A percentile compares a stretch with the other conserved stretches of the same genome.
phyloP scores from a whole-genome alignment of 2,797 vertebrate species.

The Huso huso region DNA sequence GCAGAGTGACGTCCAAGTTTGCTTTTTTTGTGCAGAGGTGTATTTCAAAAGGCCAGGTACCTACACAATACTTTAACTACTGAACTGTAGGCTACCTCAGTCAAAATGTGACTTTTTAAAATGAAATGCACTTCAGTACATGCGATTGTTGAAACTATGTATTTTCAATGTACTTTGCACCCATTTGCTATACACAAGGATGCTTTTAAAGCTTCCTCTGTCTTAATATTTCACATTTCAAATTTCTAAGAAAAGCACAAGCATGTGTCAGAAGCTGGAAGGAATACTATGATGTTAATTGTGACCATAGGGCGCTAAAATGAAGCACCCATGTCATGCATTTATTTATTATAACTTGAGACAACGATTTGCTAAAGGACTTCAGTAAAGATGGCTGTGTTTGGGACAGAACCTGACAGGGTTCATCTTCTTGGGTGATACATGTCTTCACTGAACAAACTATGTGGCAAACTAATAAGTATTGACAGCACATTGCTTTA shows the following conservation, averaged over 20 bases:
- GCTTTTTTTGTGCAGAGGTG: too few species aligned
- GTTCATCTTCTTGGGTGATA: neutral
- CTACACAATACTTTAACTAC: too few species aligned
- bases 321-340: neutral
- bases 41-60: too few species aligned
- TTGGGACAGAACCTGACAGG: neutral
- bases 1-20: too few species aligned
- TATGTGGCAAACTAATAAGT: neutral
- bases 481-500: slow-evolving; percentile 2
- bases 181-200: too few species aligned
- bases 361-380: neutral
- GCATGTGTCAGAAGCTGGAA: neutral
- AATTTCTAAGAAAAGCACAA: neutral
- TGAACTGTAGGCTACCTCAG: too few species aligned
- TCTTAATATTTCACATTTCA: neutral
- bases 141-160: too few species aligned
- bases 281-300: neutral
- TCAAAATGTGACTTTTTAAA: too few species aligned
- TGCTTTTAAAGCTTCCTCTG: too few species aligned
- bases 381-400: neutral
- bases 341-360: neutral
- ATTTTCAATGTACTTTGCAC: too few species aligned
- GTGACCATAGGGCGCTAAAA: neutral
- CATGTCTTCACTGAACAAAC: neutral
- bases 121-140: too few species aligned